Percentiles rank a stretch among this genome's conserved stretches.
Evolutionary conservation across 1,140 invertebrate genomes (phyloP).

Genomic region (Planococcus citri): DNA sequence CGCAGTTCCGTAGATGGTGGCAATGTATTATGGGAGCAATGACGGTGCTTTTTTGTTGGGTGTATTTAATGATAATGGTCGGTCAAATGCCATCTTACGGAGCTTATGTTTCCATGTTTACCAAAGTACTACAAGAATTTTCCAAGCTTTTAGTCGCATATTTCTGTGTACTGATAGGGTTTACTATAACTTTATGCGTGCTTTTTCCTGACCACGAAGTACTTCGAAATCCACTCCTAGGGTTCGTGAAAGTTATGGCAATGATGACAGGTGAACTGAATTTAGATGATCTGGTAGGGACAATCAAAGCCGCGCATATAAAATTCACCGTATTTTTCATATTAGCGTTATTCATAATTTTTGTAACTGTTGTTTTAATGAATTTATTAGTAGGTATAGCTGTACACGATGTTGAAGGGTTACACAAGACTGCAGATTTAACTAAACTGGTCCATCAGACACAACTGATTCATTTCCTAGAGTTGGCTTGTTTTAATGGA

Average conservation of each 20-base stretch:
- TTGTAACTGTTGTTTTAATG: constrained; percentile 70
- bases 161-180: constrained; percentile 67
- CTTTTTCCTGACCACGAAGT: constrained; percentile 66
- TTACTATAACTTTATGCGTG: constrained; percentile 73
- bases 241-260: constrained; percentile 68
- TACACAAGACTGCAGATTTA: constrained; percentile 60
- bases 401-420: constrained; percentile 62
- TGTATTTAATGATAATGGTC: constrained; percentile 75
- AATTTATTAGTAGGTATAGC: constrained; percentile 69
- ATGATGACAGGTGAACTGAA: constrained; percentile 83
- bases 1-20: constrained; percentile 70
- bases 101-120: constrained; percentile 76
- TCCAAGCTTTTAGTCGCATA: constrained; percentile 70
- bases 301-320: constrained; percentile 44
- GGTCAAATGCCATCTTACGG: constrained; percentile 72
- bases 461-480: constrained; percentile 59
- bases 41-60: constrained; percentile 72
- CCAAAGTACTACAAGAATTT: constrained; percentile 69
- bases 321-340: constrained; percentile 57
- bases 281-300: constrained; percentile 48
- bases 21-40: constrained; percentile 71
- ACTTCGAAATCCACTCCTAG: constrained; percentile 62
- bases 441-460: constrained; percentile 62
- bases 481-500: constrained; percentile 52
- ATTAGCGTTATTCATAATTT: constrained; percentile 56